Evolutionary conservation across 1,140 invertebrate species (phyloP), one percentile per base, ranked within the genome.

Genomic region (Oppia nitens): DNA sequence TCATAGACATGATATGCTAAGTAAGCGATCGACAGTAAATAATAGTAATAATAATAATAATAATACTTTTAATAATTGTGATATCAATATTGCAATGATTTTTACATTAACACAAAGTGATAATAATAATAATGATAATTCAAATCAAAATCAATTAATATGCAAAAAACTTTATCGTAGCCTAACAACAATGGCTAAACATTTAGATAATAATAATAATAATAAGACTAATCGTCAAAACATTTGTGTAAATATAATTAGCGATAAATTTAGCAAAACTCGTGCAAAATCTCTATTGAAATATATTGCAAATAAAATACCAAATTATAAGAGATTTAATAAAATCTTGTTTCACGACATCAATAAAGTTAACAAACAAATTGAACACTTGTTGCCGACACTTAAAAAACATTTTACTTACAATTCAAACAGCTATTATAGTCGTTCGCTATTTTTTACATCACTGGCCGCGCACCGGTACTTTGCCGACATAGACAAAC

Each of bases 401-500:
- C 79, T 88, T 77, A 82, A 81, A 54, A 77, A 79, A 20, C 78
- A 81, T 67, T 87, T 89, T 68, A 87, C 81, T 64, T 82, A 80
- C 45, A 79, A 80, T 64, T 81, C 82, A 55, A 82, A 83, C 60
- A 79, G 83, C 1, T 88, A 89, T 66, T 89, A 87, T 66, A 85
- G 82, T 55, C 83, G 87, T 72, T 78, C 82, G 1, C 69, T 89
- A 1, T 90, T 89, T 68, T 89, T 84, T 67, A 66, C 89, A 2
- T 89, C 86, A 0, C 72, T 87, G 4, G 83, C 81, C 2, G 68
- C 88, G 17, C 81, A 87, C 70, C 73, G 77, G 64, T 78, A 88
- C 49, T 77, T 84, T 21, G 65, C 65, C 0, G 50, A 71, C 55
- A 75, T 82, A 57, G 71, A 77, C n/a, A 70, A 74, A 58, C 78